Evolutionary conservation across 1,140 invertebrate genomes (phyloP).

Genomic region (Neotoxoptera formosana): DNA sequence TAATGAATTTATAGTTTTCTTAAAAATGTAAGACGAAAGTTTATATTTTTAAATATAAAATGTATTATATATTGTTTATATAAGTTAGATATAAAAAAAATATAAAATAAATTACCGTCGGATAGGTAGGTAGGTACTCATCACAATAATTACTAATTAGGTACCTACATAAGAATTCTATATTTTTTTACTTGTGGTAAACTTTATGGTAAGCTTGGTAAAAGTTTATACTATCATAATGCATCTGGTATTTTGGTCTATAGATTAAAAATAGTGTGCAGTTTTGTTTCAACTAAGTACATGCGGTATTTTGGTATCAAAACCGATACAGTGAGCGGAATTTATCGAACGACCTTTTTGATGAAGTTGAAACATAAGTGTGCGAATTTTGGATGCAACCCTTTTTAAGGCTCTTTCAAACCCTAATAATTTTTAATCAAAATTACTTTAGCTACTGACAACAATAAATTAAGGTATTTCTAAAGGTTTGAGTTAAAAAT

Average conservation of each 20-base stretch:
- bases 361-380: background rate
- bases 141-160: background rate
- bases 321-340: background rate
- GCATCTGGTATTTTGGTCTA: background rate
- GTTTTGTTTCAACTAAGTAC: no score
- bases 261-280: no score
- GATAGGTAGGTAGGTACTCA: background rate
- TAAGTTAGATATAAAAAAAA: background rate
- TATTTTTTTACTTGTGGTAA: background rate
- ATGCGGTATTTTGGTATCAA: background rate
- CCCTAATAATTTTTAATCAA: no score
- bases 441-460: no score
- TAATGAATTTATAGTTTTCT: no score
- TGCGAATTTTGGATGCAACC: background rate
- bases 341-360: background rate
- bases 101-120: background rate
- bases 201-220: background rate
- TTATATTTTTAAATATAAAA: no score
- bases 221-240: background rate
- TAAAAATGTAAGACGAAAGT: no score
- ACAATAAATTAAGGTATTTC: no score
- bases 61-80: background rate
- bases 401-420: no score
- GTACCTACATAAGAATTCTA: background rate
- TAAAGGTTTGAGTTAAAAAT: no score